These are phyloP conservation scores for Setipinna tenuifilis DNA, from an alignment of 2,797 vertebrate genomes.

Conservation along the genomic window DNA sequence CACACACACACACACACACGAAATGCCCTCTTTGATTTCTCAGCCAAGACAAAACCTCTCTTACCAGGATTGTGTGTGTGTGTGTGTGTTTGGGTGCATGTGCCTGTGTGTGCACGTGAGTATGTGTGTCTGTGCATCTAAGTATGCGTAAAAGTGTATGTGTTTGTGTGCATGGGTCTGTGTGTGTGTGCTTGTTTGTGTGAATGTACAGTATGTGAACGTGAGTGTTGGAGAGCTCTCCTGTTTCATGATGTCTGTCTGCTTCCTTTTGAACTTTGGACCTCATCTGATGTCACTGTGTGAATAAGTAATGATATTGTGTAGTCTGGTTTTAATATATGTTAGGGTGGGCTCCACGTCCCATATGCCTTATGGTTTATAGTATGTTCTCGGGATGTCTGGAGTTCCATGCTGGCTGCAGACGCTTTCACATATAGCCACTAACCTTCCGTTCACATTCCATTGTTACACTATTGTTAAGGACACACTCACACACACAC, in stretches of 20 bases:
- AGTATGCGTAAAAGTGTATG: too few relatives aligned
- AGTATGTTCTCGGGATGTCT: not conserved
- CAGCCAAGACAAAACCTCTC: conserved; percentile 36
- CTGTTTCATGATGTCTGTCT: not conserved
- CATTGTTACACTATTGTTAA: not conserved
- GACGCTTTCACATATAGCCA: not conserved
- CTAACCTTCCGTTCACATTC: not conserved
- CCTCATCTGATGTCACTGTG: not conserved
- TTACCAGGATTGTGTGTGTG: not conserved
- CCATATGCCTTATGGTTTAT: not conserved
- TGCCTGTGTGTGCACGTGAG: not conserved
- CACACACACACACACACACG: too few relatives aligned
- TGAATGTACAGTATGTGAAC: too few relatives aligned
- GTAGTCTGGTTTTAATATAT: not conserved
- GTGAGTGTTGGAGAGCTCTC: not conserved
- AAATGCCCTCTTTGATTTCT: conserved; percentile 42
- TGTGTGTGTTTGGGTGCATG: not conserved
- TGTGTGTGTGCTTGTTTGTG: not conserved
- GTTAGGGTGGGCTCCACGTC: not conserved
- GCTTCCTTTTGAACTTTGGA: not conserved
- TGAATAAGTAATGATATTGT: not conserved
- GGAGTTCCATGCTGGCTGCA: not conserved
- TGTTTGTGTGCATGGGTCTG: not conserved
- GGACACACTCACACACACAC: not conserved
- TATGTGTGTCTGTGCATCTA: not conserved